These are phyloP conservation scores for Neoaliturus tenellus DNA, from an alignment of 2,888 invertebrate genomes.

Conservation along the genomic window DNA sequence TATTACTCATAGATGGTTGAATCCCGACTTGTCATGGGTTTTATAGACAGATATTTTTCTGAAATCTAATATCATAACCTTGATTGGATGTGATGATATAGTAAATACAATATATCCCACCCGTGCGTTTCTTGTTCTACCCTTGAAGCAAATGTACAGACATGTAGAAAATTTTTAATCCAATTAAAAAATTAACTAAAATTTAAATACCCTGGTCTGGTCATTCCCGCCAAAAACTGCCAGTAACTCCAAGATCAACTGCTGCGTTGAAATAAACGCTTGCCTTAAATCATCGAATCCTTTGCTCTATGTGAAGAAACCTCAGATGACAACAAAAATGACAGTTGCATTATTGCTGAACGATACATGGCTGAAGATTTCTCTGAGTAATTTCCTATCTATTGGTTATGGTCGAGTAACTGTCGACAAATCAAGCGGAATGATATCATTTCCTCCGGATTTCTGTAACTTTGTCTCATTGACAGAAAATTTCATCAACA, in stretches of 20 bases:
- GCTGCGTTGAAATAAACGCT: slow-evolving; percentile 60
- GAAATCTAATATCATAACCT: too few relatives aligned
- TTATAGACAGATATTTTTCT: too few relatives aligned
- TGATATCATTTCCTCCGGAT: slow-evolving; percentile 69
- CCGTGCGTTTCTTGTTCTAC: too few relatives aligned
- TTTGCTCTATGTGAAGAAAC: slow-evolving; percentile 56
- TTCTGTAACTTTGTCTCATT: slow-evolving; percentile 68
- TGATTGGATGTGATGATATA: too few relatives aligned
- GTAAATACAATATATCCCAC: too few relatives aligned
- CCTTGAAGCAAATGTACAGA: too few relatives aligned
- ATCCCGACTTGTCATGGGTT: too few relatives aligned
- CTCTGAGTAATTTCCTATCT: slow-evolving; percentile 69
- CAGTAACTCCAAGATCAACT: slow-evolving; percentile 62
- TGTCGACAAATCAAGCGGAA: slow-evolving; percentile 68
- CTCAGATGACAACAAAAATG: slow-evolving; percentile 48
- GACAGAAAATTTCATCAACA: slow-evolving; percentile 60
- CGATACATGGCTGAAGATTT: slow-evolving; percentile 67
- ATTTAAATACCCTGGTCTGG: too few relatives aligned
- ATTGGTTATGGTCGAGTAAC: slow-evolving; percentile 69
- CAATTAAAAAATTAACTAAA: too few relatives aligned
- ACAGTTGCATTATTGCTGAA: slow-evolving; percentile 49
- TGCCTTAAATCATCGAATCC: slow-evolving; percentile 59
- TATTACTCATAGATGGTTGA: too few relatives aligned
- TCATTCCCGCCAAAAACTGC: slow-evolving; percentile 63
- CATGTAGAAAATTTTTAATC: too few relatives aligned